A percentile compares a stretch with the other conserved stretches of the same genome.
These are phyloP conservation scores for Sarcoramphus papa DNA, from an alignment of 2,797 vertebrate genomes.

Conservation along the genomic window DNA sequence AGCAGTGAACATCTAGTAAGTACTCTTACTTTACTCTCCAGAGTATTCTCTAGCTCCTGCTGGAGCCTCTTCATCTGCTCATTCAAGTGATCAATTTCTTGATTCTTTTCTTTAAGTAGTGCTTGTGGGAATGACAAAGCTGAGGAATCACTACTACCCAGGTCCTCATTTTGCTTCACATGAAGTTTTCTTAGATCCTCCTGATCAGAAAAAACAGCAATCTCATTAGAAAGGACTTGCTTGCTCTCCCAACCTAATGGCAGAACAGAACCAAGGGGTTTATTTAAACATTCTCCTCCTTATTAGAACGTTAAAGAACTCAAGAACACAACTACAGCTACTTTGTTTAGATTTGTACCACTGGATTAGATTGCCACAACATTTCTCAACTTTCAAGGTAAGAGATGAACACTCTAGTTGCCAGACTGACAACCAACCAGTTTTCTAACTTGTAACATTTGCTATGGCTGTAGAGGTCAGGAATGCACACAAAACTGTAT, in stretches of 20 bases:
- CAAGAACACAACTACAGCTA: neutral
- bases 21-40: constrained; percentile 70
- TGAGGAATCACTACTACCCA: neutral
- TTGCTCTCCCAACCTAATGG: neutral
- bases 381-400: neutral
- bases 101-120: constrained; percentile 86
- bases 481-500: neutral
- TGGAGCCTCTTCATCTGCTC: constrained; percentile 79
- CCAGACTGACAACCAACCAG: neutral
- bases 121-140: constrained; percentile 75
- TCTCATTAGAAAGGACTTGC: neutral
- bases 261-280: neutral
- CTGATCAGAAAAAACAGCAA: neutral
- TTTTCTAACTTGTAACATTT: neutral
- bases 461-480: neutral
- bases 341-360: neutral
- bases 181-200: constrained; percentile 32
- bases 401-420: neutral
- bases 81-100: constrained; percentile 84
- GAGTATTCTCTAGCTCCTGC: constrained; percentile 66
- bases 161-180: neutral
- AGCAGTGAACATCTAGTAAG: neutral
- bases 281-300: neutral
- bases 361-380: neutral
- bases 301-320: neutral